A percentile compares a stretch with the other conserved stretches of the same genome.
Evolutionary conservation across 2,113 vertebrate species (phyloP).

Genomic region (Bostrychus sinensis): DNA sequence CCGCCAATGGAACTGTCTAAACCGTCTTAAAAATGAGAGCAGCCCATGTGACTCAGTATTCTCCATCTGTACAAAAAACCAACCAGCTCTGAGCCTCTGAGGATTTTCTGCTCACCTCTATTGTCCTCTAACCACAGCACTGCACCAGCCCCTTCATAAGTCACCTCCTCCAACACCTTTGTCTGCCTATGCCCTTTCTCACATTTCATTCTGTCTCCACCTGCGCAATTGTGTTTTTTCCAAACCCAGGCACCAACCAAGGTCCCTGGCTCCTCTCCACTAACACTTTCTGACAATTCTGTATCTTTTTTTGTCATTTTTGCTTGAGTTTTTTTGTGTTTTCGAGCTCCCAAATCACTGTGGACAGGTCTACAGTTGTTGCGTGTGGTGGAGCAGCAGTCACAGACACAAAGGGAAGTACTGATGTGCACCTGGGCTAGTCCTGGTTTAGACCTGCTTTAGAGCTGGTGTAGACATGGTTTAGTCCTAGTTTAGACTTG

Average conservation of each 20-base stretch:
- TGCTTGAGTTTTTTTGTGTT: not conserved
- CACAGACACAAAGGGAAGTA: conserved; percentile 15
- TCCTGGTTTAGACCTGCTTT: not conserved
- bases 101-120: conserved; percentile 46
- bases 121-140: conserved; percentile 45
- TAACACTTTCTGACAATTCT: conserved; percentile 23
- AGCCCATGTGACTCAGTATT: conserved; percentile 23
- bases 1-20: too few relatives aligned
- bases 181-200: conserved; percentile 32
- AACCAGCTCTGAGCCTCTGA: conserved; percentile 31
- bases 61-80: conserved; percentile 12
- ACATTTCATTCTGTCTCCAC: conserved; percentile 55
- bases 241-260: conserved; percentile 2
- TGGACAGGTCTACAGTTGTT: conserved; percentile 16
- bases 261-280: conserved; percentile 1
- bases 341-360: conserved; percentile 12
- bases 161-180: conserved; percentile 45
- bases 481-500: not conserved
- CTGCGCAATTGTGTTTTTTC: conserved; percentile 22
- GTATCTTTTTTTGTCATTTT: conserved; percentile 4
- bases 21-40: too few relatives aligned
- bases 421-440: not conserved
- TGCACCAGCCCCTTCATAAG: conserved; percentile 18
- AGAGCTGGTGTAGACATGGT: not conserved
- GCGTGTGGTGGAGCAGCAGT: not conserved